Percentiles rank a stretch among this genome's conserved stretches.
Conservation (phyloP, 2,888 invertebrate species). For the Sialis lutaria region DNA sequence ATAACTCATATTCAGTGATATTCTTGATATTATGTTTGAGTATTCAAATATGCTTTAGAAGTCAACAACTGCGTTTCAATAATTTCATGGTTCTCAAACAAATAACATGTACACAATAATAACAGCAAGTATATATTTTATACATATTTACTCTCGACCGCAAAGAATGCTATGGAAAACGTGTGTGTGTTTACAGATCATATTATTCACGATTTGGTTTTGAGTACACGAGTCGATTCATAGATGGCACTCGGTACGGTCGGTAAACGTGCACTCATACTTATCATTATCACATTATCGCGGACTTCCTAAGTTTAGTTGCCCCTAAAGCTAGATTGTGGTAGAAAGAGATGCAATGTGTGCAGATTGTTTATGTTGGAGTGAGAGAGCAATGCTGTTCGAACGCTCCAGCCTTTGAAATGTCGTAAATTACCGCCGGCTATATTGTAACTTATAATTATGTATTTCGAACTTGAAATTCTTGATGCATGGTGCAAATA, state of each 20-base stretch:
- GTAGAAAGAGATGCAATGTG: not conserved
- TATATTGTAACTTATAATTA: constrained; percentile 3
- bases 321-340: not conserved
- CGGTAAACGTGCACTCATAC: not conserved
- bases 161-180: not conserved
- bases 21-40: too few species aligned
- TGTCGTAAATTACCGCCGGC: constrained; percentile 5
- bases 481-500: not conserved
- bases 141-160: too few species aligned
- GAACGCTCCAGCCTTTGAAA: not conserved
- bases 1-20: too few species aligned
- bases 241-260: too few species aligned
- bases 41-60: too few species aligned
- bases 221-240: too few species aligned
- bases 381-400: not conserved
- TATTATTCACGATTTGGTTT: not conserved
- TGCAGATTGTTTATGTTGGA: not conserved
- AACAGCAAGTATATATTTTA: too few species aligned
- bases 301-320: not conserved
- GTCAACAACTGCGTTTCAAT: too few species aligned
- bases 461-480: constrained; percentile 2
- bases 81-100: too few species aligned
- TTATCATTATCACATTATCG: constrained; percentile 4
- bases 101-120: too few species aligned
- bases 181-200: not conserved